Evolutionary conservation across 2,113 vertebrate genomes (phyloP).

Genomic region (Ramphastos sulfuratus): DNA sequence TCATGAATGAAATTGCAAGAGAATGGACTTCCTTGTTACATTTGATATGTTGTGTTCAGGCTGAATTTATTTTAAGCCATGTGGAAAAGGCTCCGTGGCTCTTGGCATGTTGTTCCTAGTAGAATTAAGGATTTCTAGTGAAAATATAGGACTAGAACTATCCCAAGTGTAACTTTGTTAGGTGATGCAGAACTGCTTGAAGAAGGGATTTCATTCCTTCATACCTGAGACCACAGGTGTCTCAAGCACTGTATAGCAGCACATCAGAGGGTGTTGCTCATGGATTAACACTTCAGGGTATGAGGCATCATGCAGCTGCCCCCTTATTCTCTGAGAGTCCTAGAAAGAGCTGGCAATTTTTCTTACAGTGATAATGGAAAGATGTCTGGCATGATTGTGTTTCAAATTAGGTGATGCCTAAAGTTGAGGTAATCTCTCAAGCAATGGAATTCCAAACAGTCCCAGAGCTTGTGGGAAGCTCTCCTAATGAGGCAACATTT

Average conservation of each 20-base stretch:
- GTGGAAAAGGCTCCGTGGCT: not conserved
- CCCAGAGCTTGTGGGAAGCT: not conserved
- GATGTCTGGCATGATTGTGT: not conserved
- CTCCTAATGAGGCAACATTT: constrained; percentile 21
- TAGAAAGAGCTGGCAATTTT: not conserved
- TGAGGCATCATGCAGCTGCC: not conserved
- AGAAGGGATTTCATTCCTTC: not conserved
- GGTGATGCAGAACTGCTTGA: not conserved
- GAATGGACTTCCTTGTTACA: not conserved
- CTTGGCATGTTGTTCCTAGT: not conserved
- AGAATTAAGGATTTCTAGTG: not conserved
- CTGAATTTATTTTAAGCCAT: not conserved
- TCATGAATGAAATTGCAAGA: not conserved
- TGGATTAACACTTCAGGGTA: not conserved
- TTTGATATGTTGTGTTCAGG: not conserved
- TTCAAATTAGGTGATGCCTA: constrained; percentile 41
- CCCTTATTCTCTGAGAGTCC: not conserved
- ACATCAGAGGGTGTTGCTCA: not conserved
- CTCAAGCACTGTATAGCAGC: not conserved
- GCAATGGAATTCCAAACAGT: constrained; percentile 29
- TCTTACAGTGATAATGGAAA: constrained; percentile 1
- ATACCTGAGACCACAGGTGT: not conserved
- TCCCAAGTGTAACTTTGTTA: not conserved
- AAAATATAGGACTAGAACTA: not conserved
- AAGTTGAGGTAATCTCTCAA: constrained; percentile 10